phyloP scores from a whole-genome alignment of 2,797 vertebrate species.

The Pantherophis alleghaniensis region DNA sequence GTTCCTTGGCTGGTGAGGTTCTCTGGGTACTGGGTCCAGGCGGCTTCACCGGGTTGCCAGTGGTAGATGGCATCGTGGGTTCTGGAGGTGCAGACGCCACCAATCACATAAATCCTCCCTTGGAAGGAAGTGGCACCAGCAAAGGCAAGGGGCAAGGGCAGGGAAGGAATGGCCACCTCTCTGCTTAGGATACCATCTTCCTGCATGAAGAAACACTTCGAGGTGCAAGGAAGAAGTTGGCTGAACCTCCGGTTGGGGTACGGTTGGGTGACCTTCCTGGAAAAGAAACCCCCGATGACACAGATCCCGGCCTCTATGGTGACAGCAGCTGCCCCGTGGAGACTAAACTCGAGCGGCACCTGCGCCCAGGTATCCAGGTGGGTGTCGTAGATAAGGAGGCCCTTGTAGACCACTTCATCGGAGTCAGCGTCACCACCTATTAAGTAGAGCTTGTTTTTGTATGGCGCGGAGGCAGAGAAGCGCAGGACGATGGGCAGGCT shows the following conservation, averaged over 20 bases:
- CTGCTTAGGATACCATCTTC: conserved; percentile 66
- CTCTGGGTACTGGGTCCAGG: conserved; percentile 82
- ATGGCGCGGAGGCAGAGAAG: conserved; percentile 75
- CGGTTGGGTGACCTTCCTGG: conserved; percentile 75
- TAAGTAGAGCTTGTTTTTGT: conserved; percentile 79
- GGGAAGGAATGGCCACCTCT: conserved; percentile 73
- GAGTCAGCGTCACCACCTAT: conserved; percentile 80
- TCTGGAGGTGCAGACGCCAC: conserved; percentile 77
- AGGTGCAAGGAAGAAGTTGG: conserved; percentile 74
- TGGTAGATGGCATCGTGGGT: conserved; percentile 84
- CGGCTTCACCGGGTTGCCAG: conserved; percentile 83
- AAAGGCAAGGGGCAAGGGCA: conserved; percentile 77
- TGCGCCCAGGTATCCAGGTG: conserved; percentile 77
- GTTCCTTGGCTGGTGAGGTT: conserved; percentile 78
- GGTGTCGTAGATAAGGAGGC: conserved; percentile 82
- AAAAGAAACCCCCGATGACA: conserved; percentile 81
- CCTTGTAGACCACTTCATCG: conserved; percentile 77
- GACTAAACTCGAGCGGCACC: conserved; percentile 76
- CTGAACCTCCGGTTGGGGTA: conserved; percentile 77
- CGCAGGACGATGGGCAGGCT: conserved; percentile 75
- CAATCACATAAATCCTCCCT: conserved; percentile 80
- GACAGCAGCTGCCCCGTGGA: conserved; percentile 79
- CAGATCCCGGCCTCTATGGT: conserved; percentile 79
- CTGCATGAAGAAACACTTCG: conserved; percentile 80
- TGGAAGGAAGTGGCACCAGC: conserved; percentile 81